Evolutionary conservation across 2,797 vertebrate species (phyloP).

Genomic region (Sebastes iracundus): DNA sequence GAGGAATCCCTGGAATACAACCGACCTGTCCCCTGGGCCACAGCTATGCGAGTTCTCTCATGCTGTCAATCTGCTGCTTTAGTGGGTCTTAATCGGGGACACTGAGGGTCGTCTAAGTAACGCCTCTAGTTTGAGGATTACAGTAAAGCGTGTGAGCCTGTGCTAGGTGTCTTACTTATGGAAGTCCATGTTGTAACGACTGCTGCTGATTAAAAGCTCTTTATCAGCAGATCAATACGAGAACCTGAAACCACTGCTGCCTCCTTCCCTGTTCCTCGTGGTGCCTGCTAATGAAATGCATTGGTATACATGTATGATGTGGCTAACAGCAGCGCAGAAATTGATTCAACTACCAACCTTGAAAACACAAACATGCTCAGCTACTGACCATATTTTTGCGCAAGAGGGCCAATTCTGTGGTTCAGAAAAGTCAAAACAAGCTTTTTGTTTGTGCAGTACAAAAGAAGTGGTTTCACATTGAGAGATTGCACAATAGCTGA

Average conservation of each 20-base stretch:
- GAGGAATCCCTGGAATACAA: conserved; percentile 71
- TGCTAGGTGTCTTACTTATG: background rate
- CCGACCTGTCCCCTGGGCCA: conserved; percentile 11
- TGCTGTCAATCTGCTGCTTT: conserved; percentile 18
- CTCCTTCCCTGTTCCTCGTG: background rate
- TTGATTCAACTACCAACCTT: background rate
- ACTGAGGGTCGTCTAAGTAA: background rate
- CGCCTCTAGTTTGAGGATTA: background rate
- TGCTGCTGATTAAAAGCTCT: conserved; percentile 56
- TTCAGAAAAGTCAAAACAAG: conserved; percentile 55
- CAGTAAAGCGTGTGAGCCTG: background rate
- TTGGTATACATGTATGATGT: accelerated
- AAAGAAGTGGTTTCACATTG: conserved; percentile 27
- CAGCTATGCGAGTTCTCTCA: conserved; percentile 8
- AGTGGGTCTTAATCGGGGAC: background rate
- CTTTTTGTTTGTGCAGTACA: background rate
- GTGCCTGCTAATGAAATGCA: background rate
- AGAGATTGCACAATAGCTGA: conserved; percentile 50
- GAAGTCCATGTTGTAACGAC: background rate
- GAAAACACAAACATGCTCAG: background rate
- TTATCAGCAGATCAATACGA: conserved; percentile 47
- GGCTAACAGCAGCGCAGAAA: background rate
- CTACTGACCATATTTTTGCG: background rate
- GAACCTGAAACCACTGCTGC: conserved; percentile 17
- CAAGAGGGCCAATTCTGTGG: background rate